These are phyloP conservation scores for Antennarius striatus DNA, from an alignment of 2,113 vertebrate genomes.

Conservation along the genomic window DNA sequence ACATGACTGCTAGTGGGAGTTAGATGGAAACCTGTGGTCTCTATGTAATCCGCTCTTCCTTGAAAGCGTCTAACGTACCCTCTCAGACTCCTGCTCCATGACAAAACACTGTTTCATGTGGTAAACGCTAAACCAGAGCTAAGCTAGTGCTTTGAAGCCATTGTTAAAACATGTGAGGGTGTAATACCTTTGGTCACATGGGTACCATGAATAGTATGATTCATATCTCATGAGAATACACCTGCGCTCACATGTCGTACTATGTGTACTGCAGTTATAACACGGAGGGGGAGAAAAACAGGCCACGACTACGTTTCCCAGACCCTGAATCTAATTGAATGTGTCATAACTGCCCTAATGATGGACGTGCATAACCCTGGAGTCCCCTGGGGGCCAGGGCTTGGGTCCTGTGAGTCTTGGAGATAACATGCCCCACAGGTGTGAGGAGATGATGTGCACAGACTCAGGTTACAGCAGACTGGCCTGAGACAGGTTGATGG, in stretches of 20 bases:
- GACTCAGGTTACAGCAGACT: constrained; percentile 64
- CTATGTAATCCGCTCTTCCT: constrained; percentile 35
- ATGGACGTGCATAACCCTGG: constrained; percentile 49
- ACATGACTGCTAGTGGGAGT: constrained; percentile 40
- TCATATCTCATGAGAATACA: constrained; percentile 57
- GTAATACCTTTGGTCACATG: constrained; percentile 51
- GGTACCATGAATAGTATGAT: constrained; percentile 57
- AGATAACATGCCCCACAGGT: constrained; percentile 64
- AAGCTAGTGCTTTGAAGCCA: constrained; percentile 58
- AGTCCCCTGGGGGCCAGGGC: constrained; percentile 25
- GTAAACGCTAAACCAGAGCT: constrained; percentile 59
- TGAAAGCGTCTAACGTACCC: constrained; percentile 43
- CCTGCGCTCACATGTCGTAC: constrained; percentile 28
- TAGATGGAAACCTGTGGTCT: constrained; percentile 18
- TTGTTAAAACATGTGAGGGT: constrained; percentile 48
- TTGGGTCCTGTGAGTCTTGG: constrained; percentile 35
- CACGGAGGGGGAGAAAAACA: not conserved
- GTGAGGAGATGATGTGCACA: constrained; percentile 50
- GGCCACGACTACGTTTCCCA: constrained; percentile 24
- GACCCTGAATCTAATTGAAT: constrained; percentile 56
- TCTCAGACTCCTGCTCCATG: constrained; percentile 37
- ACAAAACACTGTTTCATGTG: constrained; percentile 44
- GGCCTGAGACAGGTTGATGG: constrained; percentile 57
- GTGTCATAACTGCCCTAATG: constrained; percentile 58
- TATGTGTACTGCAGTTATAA: constrained; percentile 1